phyloP scores from a whole-genome alignment of 2,888 invertebrate species.

The Agrochola circellaris region DNA sequence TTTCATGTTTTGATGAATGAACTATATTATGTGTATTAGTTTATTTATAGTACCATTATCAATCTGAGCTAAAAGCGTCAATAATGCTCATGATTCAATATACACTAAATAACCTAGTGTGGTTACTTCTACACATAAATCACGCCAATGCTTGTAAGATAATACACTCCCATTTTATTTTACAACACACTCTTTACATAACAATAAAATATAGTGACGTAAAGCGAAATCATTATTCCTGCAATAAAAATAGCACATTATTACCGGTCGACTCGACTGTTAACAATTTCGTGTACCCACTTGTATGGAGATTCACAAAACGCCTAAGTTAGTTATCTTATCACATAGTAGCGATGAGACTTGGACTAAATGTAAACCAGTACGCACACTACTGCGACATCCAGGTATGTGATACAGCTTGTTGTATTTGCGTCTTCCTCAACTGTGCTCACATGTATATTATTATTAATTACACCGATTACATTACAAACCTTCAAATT shows the following conservation, averaged over 20 bases:
- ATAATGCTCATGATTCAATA: conserved; percentile 28
- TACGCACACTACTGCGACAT: conserved; percentile 81
- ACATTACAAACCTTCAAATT: conserved; percentile 76
- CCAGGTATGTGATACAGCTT: conserved; percentile 84
- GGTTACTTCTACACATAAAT: conserved; percentile 38
- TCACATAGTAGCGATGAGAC: conserved; percentile 64
- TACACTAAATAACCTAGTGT: conserved; percentile 20
- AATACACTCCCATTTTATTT: conserved; percentile 39
- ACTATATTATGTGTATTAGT: conserved; percentile 45
- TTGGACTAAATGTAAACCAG: conserved; percentile 90
- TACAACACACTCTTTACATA: conserved; percentile 32
- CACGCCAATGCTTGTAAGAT: conserved; percentile 37
- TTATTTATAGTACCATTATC: conserved; percentile 61
- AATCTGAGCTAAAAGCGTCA: conserved; percentile 32
- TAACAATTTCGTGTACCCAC: conserved; percentile 39
- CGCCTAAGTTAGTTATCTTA: conserved; percentile 34
- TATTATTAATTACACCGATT: conserved; percentile 73
- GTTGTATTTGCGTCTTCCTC: conserved; percentile 90
- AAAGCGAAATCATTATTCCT: conserved; percentile 48
- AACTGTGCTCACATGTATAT: conserved; percentile 80
- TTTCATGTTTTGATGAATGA: conserved; percentile 56
- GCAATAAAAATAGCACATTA: conserved; percentile 54
- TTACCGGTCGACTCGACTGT: conserved; percentile 19
- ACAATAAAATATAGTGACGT: conserved; percentile 11
- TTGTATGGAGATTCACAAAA: conserved; percentile 21